Evolutionary conservation across 2,797 vertebrate species (phyloP), one percentile per base, ranked within the genome.

Genomic region (Acanthopagrus latus): DNA sequence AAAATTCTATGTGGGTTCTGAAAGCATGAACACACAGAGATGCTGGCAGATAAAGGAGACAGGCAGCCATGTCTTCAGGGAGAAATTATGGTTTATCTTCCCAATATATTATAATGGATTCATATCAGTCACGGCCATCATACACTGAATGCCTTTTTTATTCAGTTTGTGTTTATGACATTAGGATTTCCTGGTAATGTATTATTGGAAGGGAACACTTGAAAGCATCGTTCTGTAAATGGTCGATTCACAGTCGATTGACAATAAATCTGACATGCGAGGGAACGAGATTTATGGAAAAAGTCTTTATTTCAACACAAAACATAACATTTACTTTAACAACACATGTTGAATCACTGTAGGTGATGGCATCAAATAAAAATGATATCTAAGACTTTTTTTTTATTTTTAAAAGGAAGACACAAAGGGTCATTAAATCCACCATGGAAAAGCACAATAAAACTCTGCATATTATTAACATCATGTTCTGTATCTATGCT

Each of bases 301-400:
- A 86, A 78, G 29, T 81, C 38, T 93, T 93, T 92, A 92, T 90
- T 93, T 84, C 60, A 74, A 88, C 88, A 90, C 85, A 92, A 92
- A 88, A 83, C 33, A 33, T 44, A 76, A 89, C 66, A 74, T 81
- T 88, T 83, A 90, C 64, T 55, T 85, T 57, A 84, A 89, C 76
- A 85, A 84, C 69, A 84, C 76, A 81, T 21, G 78, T 82, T 47
- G 29, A 81, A 81, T 79, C 76, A 84, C 70, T 74, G 70, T 47
- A 75, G 56, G 52, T 54, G 77, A 88, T 64, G 63, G 69, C 64
- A 86, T 74, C 68, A 71, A 77, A 82, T 79, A 59, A 78, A 21
- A 85, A 84, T 51, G 56, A 77, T 57, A 60, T 76, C 54, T 7
- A 71, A 77, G 66, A 78, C 38, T 56, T 87, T 81, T 83, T 71